Conservation (phyloP, 2,888 invertebrate species). For the Amaurobius ferox region DNA sequence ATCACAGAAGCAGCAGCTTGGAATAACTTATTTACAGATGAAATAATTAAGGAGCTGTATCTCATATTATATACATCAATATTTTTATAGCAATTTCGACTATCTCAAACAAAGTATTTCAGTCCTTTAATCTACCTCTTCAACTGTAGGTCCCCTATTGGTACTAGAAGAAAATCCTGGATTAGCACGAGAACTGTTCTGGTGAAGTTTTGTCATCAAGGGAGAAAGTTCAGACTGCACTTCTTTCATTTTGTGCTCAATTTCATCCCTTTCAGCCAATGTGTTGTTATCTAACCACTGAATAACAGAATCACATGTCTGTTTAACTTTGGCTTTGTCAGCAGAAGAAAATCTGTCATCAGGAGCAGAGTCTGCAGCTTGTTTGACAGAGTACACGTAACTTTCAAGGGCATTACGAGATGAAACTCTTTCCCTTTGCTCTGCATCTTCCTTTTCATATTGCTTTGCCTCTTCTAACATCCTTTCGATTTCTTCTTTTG, state of each 20-base stretch:
- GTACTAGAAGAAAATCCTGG: not conserved
- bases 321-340: constrained; percentile 83
- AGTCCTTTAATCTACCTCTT: constrained; percentile 81
- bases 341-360: constrained; percentile 80
- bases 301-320: too few relatives aligned
- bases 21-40: too few relatives aligned
- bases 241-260: constrained; percentile 87
- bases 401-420: constrained; percentile 85
- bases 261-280: constrained; percentile 87
- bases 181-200: constrained; percentile 1
- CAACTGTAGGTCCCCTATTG: constrained; percentile 79
- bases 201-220: constrained; percentile 82
- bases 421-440: constrained; percentile 83
- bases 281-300: constrained; percentile 91
- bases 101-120: too few relatives aligned
- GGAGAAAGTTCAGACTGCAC: constrained; percentile 87
- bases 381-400: constrained; percentile 85
- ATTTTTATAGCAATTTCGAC: too few relatives aligned
- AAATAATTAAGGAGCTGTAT: too few relatives aligned
- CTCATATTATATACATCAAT: too few relatives aligned
- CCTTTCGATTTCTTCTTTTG: too few relatives aligned
- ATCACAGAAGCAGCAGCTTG: too few relatives aligned
- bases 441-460: constrained; percentile 85
- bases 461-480: constrained; percentile 91
- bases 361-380: constrained; percentile 80